Base-by-base conservation (phyloP, 2,888 invertebrate species). In the Drosophila affinis region DNA sequence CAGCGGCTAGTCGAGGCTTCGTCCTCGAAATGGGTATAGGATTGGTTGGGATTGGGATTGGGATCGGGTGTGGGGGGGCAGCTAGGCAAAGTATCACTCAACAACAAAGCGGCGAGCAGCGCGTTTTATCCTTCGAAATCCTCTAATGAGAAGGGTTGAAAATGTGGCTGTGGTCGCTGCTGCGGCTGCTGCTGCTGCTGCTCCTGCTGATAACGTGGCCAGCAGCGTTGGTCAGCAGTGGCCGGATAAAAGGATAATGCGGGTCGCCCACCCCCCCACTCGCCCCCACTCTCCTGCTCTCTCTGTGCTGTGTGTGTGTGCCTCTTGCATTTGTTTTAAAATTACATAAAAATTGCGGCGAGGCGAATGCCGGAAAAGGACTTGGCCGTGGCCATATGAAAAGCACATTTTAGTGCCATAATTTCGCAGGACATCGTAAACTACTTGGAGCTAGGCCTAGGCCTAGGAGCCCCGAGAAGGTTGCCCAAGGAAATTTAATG, bases 121-220 rank as follows among this genome's bases (percentile, higher is more conserved):
- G 82, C 75, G 81, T 72, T 88, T 87, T 81, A 88, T 88, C 86
- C 86, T 86, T 87, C 77, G 75, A 87, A 90, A 89, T 90, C 91
- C 90, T 87, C 79, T 90, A 90, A 91, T 89, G 90, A 91, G 90
- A 88, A 90, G 90, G 89, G 89, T 90, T 89, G 88, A 79, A 87
- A 79, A 85, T 80, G 79, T 80, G 79, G 76, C 76, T 84, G 89
- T 70, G 89, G 89, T 82, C 77, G 83, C 86, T 77, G 82, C 73
- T 76, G 75, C 74, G 69, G 59, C 63, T 70, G 64, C 54, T 63
- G 56, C 45, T 73, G 60, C 65, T 56, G 58, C 57, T 57, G 32
- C 72, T 65, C 62, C 59, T 76, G 69, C 75, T 71, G 89, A 90
- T 90, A 89, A 89, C 83, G 77, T 83, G 81, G 72, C 77, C 88